phyloP scores from a whole-genome alignment of 1,140 invertebrate species.

The Colletes latitarsis region DNA sequence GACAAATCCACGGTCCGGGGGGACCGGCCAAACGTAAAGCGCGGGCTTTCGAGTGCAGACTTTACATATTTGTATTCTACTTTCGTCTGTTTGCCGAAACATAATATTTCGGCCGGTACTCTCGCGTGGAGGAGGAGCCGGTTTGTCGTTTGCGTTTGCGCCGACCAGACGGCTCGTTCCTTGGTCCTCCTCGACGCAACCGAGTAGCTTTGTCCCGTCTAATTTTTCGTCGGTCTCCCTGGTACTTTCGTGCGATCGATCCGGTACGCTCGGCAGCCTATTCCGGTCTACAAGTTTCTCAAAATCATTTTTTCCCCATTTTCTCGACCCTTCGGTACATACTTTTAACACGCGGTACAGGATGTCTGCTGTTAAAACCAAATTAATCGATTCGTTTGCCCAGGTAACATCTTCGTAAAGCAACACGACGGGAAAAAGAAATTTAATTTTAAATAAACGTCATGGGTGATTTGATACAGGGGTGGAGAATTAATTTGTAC shows the following conservation, averaged over 20 bases:
- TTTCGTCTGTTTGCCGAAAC: constrained; percentile 76
- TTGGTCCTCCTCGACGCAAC: background rate
- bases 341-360: no score
- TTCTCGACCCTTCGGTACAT: no score
- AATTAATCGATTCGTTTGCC: no score
- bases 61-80: constrained; percentile 77
- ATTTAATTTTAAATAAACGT: no score
- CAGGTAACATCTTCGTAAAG: no score
- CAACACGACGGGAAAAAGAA: no score
- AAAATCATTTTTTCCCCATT: no score
- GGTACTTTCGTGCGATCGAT: constrained; percentile 11
- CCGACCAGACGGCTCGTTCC: constrained; percentile 12
- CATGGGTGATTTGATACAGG: no score
- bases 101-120: constrained; percentile 74
- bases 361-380: no score
- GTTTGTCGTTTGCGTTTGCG: constrained; percentile 53
- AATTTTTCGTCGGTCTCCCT: background rate
- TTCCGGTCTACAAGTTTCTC: no score
- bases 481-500: no score
- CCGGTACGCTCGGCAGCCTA: background rate
- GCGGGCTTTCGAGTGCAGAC: constrained; percentile 49
- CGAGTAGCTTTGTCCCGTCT: background rate
- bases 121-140: constrained; percentile 43
- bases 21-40: constrained; percentile 48
- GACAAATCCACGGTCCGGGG: constrained; percentile 52